Evolutionary conservation across 2,113 vertebrate species (phyloP), one percentile per base, ranked within the genome.

Genomic region (Microcebus murinus): DNA sequence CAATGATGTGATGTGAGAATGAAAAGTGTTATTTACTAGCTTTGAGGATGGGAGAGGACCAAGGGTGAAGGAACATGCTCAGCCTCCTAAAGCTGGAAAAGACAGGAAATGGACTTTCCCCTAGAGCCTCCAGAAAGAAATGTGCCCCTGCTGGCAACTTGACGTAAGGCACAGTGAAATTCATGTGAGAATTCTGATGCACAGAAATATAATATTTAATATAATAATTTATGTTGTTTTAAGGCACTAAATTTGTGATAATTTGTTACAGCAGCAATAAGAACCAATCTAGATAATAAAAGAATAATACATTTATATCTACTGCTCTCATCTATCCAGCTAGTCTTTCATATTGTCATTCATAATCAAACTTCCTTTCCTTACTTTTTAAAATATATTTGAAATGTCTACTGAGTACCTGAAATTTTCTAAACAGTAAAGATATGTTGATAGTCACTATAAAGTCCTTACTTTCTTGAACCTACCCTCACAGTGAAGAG

Each of bases 401-500:
- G 6, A 89, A 74, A 3, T 31, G 1, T n/a, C 27, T 48, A 8
- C 25, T 57, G 68, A 48, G 7, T 77, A 36, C 4, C 12, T 31
- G 18, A 23, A 74, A 21, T 18, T 57, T 84, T 94, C 27, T 74
- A 34, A 4, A 36, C 0, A 20, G 14, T 14, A 20, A 6, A 42
- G 13, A 74, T 27, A 74, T 4, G n/a, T 17, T 6, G 7, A 9
- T 65, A 11, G n/a, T 57, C 10, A 12, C 4, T 20, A 31, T 76
- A 82, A 89, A 59, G 6, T 0, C 4, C 11, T 70, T 13, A 31
- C 4, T 36, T 48, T 59, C 20, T 36, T 48, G 50, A 59, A 52
- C 3, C 3, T 45, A n/a, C 7, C 7, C 1, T 31, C n/a, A 76
- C 21, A 10, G 27, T 8, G 3, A 10, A 13, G 7, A 23, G 14